phyloP scores from a whole-genome alignment of 2,888 invertebrate genomes.

The Ceraclea dissimilis region DNA sequence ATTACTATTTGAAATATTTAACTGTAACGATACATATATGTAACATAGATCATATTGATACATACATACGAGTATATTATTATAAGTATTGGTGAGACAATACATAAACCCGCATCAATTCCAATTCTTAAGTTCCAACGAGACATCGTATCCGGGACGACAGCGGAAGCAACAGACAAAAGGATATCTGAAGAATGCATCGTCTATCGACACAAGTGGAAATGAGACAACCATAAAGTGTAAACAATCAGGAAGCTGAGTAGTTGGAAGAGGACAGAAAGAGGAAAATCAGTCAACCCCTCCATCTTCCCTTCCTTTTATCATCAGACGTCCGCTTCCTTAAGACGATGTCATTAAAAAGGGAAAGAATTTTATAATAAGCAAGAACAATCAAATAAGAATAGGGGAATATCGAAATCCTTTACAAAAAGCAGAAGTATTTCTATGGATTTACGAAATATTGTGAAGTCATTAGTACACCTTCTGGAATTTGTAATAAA shows the following conservation, averaged over 20 bases:
- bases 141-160: background rate
- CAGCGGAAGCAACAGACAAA: background rate
- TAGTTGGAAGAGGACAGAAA: background rate
- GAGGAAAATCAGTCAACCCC: background rate
- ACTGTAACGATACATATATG: too few species aligned
- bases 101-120: background rate
- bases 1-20: too few species aligned
- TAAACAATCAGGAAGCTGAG: background rate
- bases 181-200: background rate
- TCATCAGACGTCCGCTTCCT: background rate
- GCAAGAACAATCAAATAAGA: constrained; percentile 1
- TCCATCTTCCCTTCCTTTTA: too few species aligned
- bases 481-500: background rate
- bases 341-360: background rate
- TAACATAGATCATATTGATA: too few species aligned
- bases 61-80: too few species aligned
- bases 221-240: background rate
- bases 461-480: background rate
- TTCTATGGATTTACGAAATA: background rate
- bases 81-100: too few species aligned
- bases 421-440: background rate
- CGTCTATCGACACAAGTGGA: background rate
- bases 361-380: background rate
- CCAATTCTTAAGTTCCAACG: background rate
- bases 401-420: background rate